Conservation (phyloP, 2,113 vertebrate genomes). For the Scopus umbretta region DNA sequence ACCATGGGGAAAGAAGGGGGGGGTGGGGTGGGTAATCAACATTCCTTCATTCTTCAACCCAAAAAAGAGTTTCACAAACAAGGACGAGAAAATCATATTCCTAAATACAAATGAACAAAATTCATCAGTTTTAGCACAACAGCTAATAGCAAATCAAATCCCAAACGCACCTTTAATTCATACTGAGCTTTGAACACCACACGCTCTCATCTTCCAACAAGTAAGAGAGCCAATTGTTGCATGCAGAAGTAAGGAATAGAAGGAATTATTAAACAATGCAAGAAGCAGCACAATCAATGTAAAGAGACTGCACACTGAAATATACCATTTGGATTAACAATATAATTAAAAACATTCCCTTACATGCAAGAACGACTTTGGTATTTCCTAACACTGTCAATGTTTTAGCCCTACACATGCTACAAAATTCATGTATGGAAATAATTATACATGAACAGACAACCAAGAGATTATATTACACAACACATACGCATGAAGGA, state of each 20-base stretch:
- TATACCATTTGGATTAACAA: neutral
- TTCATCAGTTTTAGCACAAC: neutral
- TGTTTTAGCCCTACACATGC: neutral
- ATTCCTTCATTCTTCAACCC: neutral
- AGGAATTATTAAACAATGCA: slow-evolving; percentile 44
- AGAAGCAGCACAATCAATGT: neutral
- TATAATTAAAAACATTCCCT: neutral
- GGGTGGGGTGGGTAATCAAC: no score
- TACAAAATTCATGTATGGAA: neutral
- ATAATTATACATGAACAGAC: neutral
- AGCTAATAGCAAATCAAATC: slow-evolving; percentile 41
- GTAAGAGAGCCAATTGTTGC: slow-evolving; percentile 64
- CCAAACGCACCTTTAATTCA: slow-evolving; percentile 65
- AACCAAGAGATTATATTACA: neutral
- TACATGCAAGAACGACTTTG: neutral
- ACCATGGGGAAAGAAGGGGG: neutral
- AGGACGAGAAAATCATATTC: neutral
- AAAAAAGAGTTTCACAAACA: neutral
- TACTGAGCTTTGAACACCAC: slow-evolving; percentile 61
- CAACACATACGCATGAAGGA: neutral
- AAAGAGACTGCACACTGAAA: slow-evolving; percentile 31
- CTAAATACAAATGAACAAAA: neutral
- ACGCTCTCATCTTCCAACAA: slow-evolving; percentile 62
- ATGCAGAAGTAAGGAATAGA: slow-evolving; percentile 64
- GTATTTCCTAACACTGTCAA: neutral